phyloP scores from a whole-genome alignment of 92 coral and sea anemone genomes.

The Porites lobata region DNA sequence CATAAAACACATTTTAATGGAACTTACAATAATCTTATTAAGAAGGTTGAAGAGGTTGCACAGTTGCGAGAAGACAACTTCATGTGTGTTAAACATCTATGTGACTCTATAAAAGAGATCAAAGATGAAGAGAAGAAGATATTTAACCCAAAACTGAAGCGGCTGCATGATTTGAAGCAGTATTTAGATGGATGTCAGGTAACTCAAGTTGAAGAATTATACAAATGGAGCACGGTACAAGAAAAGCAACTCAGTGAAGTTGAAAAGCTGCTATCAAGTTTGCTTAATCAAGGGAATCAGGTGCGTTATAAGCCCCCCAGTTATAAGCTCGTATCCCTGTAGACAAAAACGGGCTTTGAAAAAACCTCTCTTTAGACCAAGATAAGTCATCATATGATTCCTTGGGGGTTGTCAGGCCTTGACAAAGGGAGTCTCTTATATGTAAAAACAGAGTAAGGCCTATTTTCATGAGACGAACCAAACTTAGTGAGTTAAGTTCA shows the following conservation, averaged over 20 bases:
- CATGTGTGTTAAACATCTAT: constrained; percentile 71
- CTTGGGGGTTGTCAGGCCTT: too few species aligned
- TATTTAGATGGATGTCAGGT: constrained; percentile 56
- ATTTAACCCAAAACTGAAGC: constrained; percentile 72
- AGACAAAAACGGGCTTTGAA: too few species aligned
- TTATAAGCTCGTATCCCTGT: neutral
- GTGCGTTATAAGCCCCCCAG: neutral
- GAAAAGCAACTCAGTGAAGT: constrained; percentile 77
- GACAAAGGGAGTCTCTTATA: too few species aligned
- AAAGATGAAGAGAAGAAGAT: constrained; percentile 64
- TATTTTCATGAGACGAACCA: too few species aligned
- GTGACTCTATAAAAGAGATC: constrained; percentile 76
- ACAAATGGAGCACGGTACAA: constrained; percentile 79
- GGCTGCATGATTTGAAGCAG: constrained; percentile 26
- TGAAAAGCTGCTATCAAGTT: constrained; percentile 75
- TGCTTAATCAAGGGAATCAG: constrained; percentile 65
- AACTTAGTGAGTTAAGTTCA: too few species aligned
- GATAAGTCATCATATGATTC: too few species aligned
- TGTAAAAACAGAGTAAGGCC: too few species aligned
- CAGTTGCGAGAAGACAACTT: constrained; percentile 78
- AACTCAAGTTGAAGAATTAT: constrained; percentile 49
- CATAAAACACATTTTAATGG: constrained; percentile 63
- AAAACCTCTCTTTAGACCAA: too few species aligned
- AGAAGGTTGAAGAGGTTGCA: constrained; percentile 86
- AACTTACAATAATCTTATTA: constrained; percentile 72